These are phyloP conservation scores for Dryadula phaetusa DNA, from an alignment of 2,888 invertebrate species.

Conservation along the genomic window DNA sequence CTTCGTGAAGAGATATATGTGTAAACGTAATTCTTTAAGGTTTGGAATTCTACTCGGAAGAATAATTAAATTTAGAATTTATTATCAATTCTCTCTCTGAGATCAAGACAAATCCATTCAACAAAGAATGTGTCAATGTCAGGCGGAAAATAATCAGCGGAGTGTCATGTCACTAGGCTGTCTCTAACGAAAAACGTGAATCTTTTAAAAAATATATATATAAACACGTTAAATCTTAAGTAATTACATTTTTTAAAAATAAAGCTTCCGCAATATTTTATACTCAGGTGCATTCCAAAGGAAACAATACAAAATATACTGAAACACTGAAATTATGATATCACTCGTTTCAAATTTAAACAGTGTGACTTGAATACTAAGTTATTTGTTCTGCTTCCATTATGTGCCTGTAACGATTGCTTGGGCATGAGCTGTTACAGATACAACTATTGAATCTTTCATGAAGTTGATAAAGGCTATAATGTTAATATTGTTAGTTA, in stretches of 20 bases:
- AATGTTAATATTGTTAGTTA: not conserved
- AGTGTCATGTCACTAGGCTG: no score
- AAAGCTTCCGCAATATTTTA: not conserved
- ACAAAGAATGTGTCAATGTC: no score
- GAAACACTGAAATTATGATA: constrained; percentile 24
- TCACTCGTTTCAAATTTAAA: constrained; percentile 65
- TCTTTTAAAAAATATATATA: no score
- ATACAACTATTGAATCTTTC: constrained; percentile 41
- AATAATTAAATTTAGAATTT: no score
- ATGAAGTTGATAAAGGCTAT: constrained; percentile 30
- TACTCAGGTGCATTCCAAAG: constrained; percentile 10
- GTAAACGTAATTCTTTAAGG: no score
- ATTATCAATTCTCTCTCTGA: no score
- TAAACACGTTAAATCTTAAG: no score
- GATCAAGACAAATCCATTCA: no score
- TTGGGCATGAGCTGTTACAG: constrained; percentile 37
- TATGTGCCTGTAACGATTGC: constrained; percentile 45
- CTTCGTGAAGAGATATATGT: no score
- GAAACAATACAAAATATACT: constrained; percentile 22
- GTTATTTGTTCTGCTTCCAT: constrained; percentile 42
- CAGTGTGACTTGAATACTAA: constrained; percentile 51
- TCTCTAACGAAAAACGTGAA: no score
- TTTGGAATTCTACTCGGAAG: no score
- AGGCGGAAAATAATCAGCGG: no score
- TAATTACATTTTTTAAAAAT: not conserved